Evolutionary conservation across 2,797 vertebrate species (phyloP).

Genomic region (Tapirus indicus): DNA sequence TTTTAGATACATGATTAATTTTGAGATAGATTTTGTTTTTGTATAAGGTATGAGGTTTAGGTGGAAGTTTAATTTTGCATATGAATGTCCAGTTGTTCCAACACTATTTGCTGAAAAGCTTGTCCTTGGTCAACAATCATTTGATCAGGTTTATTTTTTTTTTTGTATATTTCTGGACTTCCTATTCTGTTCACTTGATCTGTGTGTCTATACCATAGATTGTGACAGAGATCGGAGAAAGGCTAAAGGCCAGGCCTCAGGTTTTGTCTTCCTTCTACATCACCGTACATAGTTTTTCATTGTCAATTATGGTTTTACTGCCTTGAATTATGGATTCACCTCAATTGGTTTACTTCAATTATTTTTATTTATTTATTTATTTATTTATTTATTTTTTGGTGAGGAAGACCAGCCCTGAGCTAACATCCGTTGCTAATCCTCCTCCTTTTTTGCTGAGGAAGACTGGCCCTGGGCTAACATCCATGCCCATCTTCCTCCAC

Average conservation of each 20-base stretch:
- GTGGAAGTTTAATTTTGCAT: neutral
- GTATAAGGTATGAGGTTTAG: neutral
- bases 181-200: neutral
- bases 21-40: neutral
- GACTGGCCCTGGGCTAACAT: no score
- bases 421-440: no score
- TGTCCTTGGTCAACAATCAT: neutral
- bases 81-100: neutral
- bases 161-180: neutral
- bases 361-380: slow-evolving; percentile 25
- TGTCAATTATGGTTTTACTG: neutral
- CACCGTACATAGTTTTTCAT: neutral
- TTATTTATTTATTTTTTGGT: neutral
- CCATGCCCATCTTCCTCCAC: no score
- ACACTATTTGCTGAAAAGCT: neutral
- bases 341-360: neutral
- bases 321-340: neutral
- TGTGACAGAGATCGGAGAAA: neutral
- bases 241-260: no score
- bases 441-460: no score
- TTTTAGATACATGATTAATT: neutral
- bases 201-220: neutral
- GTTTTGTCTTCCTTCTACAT: neutral
- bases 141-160: neutral
- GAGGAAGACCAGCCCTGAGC: no score